These are phyloP conservation scores for Numida meleagris DNA, from an alignment of 2,113 vertebrate species.

Conservation along the genomic window DNA sequence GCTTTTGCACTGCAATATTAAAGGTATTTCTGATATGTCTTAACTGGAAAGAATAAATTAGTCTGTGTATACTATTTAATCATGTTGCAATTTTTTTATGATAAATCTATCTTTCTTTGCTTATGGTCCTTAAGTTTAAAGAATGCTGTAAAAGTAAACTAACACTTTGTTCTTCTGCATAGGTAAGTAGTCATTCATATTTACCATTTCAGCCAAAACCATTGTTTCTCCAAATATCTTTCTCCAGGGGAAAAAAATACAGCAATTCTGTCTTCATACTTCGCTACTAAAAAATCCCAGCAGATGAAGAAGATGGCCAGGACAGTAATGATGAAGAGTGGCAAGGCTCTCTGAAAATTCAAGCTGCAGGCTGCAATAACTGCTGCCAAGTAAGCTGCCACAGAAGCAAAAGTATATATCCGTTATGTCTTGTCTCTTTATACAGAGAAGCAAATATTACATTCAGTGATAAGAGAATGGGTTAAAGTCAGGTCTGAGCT, in stretches of 20 bases:
- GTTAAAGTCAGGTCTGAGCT: not conserved
- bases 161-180: not conserved
- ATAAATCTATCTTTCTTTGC: not conserved
- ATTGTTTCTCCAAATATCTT: conserved; percentile 68
- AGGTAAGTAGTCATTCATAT: not conserved
- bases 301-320: conserved; percentile 78
- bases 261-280: conserved; percentile 75
- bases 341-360: conserved; percentile 83
- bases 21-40: not conserved
- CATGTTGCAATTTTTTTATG: not conserved
- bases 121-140: not conserved
- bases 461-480: not conserved
- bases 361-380: conserved; percentile 83
- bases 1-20: not conserved
- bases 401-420: not conserved
- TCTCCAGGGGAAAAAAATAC: conserved; percentile 62
- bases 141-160: not conserved
- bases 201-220: conserved; percentile 87
- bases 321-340: conserved; percentile 81
- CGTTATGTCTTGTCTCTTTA: not conserved
- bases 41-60: not conserved
- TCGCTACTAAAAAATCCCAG: conserved; percentile 84
- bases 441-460: not conserved
- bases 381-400: conserved; percentile 78
- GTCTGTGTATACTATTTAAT: not conserved